These are phyloP conservation scores for Magallana ariakensis DNA, from an alignment of 1,140 invertebrate species.

Conservation along the genomic window DNA sequence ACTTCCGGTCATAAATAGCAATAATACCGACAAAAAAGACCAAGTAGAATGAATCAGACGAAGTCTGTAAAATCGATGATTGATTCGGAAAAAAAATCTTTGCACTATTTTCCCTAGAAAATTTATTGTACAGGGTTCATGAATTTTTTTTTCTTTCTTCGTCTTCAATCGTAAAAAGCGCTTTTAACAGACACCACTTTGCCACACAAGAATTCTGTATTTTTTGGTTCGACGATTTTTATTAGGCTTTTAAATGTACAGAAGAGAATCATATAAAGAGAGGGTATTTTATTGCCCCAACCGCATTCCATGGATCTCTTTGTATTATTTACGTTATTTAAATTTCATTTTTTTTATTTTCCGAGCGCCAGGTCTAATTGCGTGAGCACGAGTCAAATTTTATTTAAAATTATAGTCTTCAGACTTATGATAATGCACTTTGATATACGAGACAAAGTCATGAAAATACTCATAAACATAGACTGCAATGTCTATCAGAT, in stretches of 20 bases:
- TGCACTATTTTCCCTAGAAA: neutral
- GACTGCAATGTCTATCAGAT: neutral
- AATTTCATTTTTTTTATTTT: constrained; percentile 26
- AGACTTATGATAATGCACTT: neutral
- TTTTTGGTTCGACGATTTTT: constrained; percentile 20
- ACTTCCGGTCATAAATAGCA: constrained; percentile 22
- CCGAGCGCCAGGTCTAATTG: neutral
- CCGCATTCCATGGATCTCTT: neutral
- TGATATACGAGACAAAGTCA: constrained; percentile 29
- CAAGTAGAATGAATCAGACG: neutral
- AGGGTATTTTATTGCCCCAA: neutral
- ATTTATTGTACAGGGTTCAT: neutral
- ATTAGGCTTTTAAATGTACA: constrained; percentile 33
- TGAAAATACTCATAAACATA: neutral
- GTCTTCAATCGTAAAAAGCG: neutral
- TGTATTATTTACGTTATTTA: neutral
- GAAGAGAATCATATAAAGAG: neutral
- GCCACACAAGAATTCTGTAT: constrained; percentile 9
- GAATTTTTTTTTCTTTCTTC: neutral
- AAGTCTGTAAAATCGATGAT: constrained; percentile 19
- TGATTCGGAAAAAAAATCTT: neutral
- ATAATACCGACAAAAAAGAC: neutral
- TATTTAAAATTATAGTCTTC: neutral
- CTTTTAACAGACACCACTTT: constrained; percentile 19
- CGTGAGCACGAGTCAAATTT: neutral